Evolutionary conservation across 2,113 vertebrate species (phyloP), one percentile per base, ranked within the genome.

Genomic region (Misgurnus anguillicaudatus): DNA sequence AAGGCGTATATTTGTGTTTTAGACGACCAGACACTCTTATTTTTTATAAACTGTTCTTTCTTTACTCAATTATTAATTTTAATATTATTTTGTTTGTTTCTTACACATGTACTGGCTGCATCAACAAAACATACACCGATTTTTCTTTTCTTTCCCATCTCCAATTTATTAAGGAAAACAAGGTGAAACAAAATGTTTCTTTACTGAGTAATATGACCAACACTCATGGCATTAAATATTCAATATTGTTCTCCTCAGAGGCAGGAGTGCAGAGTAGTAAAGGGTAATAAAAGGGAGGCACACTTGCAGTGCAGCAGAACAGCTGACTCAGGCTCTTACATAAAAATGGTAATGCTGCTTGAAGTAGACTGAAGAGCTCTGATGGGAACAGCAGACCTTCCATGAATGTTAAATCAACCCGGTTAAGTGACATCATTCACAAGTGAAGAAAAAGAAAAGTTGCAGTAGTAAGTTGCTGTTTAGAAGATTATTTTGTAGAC

Each of bases 171-270:
- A 36, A 11, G 5, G 24, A n/a, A 41, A 75, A 47, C 41, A 47
- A 48, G 13, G 39, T 36, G 3, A 48, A 62, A 41, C 41, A 24
- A 72, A 60, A 71, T 39, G 48, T 70, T 70, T 68, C 64, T 72
- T 71, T 10, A 62, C 19, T 4, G 58, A 47, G 41, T 64, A 76
- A 76, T 62, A 39, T 21, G 42, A 19, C 31, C 47, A 47, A 82
- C 45, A 62, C 65, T 41, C n/a, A 69, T 64, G 71, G 68, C 78
- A 80, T 85, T 82, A 80, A 85, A 82, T 69, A 77, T 85, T 80
- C 31, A 85, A 51, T 60, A 21, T 55, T 31, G 36, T 74, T 85
- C 68, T 67, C 57, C 64, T 63, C 47, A 38, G 45, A 55, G 57
- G 63, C n/a, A 47, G 0, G 19, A 81, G 42, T 9, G 47, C 10